Evolutionary conservation across 2,113 vertebrate genomes (phyloP).

Genomic region (Gasterosteus aculeatus): DNA sequence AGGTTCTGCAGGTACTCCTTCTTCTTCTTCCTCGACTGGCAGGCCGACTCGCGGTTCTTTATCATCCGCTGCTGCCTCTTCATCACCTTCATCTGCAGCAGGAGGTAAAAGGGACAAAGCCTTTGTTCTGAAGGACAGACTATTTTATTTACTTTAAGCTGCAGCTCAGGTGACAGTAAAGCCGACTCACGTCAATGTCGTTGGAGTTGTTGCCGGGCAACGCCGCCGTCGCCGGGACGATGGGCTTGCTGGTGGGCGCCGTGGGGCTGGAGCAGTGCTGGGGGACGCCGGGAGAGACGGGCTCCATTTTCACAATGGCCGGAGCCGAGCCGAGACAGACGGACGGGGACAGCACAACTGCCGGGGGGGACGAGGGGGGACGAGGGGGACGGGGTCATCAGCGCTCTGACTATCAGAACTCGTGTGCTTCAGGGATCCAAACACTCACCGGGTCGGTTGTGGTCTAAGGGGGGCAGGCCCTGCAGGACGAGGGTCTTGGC

Average conservation of each 20-base stretch:
- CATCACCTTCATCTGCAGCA: slow-evolving; percentile 86
- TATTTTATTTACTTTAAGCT: background rate
- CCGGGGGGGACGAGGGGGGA: background rate
- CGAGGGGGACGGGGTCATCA: background rate
- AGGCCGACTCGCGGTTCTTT: slow-evolving; percentile 92
- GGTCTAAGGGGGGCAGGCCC: slow-evolving; percentile 77
- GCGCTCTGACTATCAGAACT: background rate
- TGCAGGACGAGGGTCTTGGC: slow-evolving; percentile 85
- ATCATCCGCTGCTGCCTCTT: slow-evolving; percentile 96
- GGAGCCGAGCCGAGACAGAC: slow-evolving; percentile 80
- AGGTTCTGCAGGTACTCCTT: slow-evolving; percentile 93
- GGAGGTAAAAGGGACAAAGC: too few relatives aligned
- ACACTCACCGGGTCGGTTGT: slow-evolving; percentile 74
- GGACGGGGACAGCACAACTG: slow-evolving; percentile 84
- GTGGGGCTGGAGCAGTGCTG: slow-evolving; percentile 64
- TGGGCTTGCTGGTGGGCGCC: slow-evolving; percentile 80
- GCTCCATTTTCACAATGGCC: slow-evolving; percentile 86
- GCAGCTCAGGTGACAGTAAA: background rate
- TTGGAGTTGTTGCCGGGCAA: slow-evolving; percentile 73
- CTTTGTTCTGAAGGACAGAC: too few relatives aligned
- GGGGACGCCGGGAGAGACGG: slow-evolving; percentile 74
- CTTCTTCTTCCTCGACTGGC: slow-evolving; percentile 92
- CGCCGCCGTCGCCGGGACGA: slow-evolving; percentile 82
- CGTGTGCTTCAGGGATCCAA: background rate
- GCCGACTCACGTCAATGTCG: slow-evolving; percentile 83